Conservation (phyloP, 1,140 invertebrate genomes). For the Trichomalopsis sarcophagae region DNA sequence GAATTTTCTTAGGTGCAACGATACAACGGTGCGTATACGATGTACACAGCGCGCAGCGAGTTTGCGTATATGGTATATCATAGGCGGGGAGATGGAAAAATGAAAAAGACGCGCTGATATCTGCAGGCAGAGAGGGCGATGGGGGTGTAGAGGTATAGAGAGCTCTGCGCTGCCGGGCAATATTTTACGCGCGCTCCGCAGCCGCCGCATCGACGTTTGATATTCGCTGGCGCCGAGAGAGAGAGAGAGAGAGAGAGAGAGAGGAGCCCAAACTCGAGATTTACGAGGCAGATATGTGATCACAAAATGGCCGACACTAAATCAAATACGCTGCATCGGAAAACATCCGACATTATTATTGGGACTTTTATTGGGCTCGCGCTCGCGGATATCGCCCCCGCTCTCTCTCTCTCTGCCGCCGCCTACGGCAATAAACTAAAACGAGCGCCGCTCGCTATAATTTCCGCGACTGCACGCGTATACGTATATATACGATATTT, state of each 20-base stretch:
- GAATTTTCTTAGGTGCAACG: neutral
- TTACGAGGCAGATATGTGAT: slow-evolving; percentile 77
- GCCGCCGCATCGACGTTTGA: slow-evolving; percentile 74
- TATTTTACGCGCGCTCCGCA: slow-evolving; percentile 72
- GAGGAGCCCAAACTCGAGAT: slow-evolving; percentile 66
- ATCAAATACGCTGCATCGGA: slow-evolving; percentile 76
- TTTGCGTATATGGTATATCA: neutral
- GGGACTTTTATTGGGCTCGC: slow-evolving; percentile 73
- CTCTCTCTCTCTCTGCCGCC: neutral
- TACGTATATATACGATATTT: slow-evolving; percentile 6
- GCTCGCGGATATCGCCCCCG: slow-evolving; percentile 42
- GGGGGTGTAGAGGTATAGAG: neutral
- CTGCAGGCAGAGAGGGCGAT: too few relatives aligned
- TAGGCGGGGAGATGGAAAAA: slow-evolving; percentile 9
- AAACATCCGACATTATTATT: slow-evolving; percentile 77
- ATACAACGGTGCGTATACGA: too few relatives aligned
- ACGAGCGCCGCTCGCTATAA: slow-evolving; percentile 55
- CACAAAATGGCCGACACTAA: slow-evolving; percentile 76
- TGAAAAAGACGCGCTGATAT: slow-evolving; percentile 11
- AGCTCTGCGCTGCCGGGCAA: slow-evolving; percentile 62
- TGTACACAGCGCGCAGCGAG: too few relatives aligned
- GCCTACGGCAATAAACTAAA: slow-evolving; percentile 68
- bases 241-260: neutral
- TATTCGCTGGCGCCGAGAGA: slow-evolving; percentile 74
- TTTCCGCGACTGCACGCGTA: slow-evolving; percentile 2